Evolutionary conservation across 2,113 vertebrate species (phyloP).

Genomic region (Athene cunicularia): DNA sequence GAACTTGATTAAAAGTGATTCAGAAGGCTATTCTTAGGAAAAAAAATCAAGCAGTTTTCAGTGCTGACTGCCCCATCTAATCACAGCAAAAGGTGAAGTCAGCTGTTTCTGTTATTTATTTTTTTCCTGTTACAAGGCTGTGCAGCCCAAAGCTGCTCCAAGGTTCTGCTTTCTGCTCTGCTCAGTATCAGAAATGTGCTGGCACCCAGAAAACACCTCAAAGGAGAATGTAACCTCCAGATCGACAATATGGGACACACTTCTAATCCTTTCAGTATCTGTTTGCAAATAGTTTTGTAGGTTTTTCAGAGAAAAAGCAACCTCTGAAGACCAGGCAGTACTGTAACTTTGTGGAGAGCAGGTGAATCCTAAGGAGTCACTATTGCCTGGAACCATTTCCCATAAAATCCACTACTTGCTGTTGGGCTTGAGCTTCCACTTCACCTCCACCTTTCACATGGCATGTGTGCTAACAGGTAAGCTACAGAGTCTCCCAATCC

Average conservation of each 20-base stretch:
- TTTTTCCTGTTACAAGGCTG: background rate
- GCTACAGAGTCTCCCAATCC: background rate
- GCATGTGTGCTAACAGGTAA: background rate
- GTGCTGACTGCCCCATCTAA: conserved; percentile 65
- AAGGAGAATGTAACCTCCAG: background rate
- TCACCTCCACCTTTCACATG: background rate
- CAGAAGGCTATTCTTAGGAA: conserved; percentile 58
- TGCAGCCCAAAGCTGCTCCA: background rate
- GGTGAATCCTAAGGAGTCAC: background rate
- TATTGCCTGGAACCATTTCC: background rate
- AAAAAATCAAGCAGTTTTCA: conserved; percentile 54
- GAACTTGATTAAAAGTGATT: conserved; percentile 70
- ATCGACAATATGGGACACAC: background rate
- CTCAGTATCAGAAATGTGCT: background rate
- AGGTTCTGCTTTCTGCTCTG: background rate
- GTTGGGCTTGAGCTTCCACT: background rate
- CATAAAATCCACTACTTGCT: background rate
- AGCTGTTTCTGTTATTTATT: conserved; percentile 26
- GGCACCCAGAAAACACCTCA: background rate
- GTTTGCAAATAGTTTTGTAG: background rate
- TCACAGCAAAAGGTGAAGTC: conserved; percentile 46
- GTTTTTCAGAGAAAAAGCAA: background rate
- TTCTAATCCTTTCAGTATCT: background rate
- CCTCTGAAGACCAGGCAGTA: background rate
- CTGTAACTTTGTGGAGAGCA: background rate